A percentile compares a stretch with the other conserved stretches of the same genome.
Conservation (phyloP, 2,888 invertebrate species). For the Dasysyrphus albostriatus region DNA sequence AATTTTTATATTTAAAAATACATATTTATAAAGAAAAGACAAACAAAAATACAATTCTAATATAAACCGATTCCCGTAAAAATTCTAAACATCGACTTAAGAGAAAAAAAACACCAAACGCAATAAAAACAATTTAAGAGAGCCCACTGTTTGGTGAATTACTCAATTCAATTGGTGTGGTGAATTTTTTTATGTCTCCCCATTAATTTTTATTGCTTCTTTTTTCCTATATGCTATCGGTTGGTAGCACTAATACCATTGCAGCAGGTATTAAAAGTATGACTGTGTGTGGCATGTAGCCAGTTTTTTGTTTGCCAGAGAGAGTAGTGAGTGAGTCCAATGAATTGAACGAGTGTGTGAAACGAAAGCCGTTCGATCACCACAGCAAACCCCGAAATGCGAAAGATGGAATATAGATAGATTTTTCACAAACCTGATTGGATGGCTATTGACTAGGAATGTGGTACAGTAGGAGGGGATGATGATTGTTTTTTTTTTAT, state of each 20-base stretch:
- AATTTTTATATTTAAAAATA: not conserved
- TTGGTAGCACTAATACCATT: slow-evolving; percentile 50
- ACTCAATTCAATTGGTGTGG: slow-evolving; percentile 28
- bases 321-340: slow-evolving; percentile 75
- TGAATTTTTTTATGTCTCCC: slow-evolving; percentile 50
- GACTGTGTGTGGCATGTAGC: slow-evolving; percentile 37
- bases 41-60: not conserved
- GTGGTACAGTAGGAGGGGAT: slow-evolving; percentile 77
- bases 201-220: slow-evolving; percentile 73
- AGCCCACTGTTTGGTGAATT: slow-evolving; percentile 52
- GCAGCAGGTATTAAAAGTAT: slow-evolving; percentile 58
- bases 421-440: slow-evolving; percentile 84
- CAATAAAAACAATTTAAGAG: slow-evolving; percentile 22
- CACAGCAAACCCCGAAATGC: slow-evolving; percentile 73
- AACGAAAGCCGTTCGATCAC: slow-evolving; percentile 75
- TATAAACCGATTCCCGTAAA: slow-evolving; percentile 15
- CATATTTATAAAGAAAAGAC: no score
- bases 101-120: slow-evolving; percentile 27
- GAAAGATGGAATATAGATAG: slow-evolving; percentile 80
- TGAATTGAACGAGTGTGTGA: slow-evolving; percentile 76
- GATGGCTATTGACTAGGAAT: slow-evolving; percentile 83
- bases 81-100: slow-evolving; percentile 3
- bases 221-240: slow-evolving; percentile 72
- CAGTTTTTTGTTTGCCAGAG: slow-evolving; percentile 60
- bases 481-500: slow-evolving; percentile 62